Evolutionary conservation across 2,888 invertebrate genomes (phyloP), one percentile per base, ranked within the genome.

Genomic region (Caenorhabditis wallacei): DNA sequence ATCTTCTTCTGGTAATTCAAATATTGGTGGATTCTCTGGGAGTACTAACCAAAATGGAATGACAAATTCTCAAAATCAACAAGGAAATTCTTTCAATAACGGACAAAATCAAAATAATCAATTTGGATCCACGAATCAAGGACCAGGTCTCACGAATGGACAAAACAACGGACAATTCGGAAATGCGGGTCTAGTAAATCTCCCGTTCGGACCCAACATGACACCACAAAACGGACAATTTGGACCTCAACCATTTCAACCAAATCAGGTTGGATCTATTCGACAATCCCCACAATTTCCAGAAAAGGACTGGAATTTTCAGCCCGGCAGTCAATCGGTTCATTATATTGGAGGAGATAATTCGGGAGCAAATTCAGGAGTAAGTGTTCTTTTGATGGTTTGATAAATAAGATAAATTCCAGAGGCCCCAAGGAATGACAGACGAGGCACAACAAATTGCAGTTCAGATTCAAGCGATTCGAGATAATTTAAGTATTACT

Each of bases 401-500:
- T 43, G 4, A 16, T 63, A n/a, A n/a, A n/a, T n/a, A n/a, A n/a
- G n/a, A n/a, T n/a, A n/a, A n/a, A n/a, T n/a, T n/a, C n/a, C 74
- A 74, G 74, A 46, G n/a, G 0, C 16, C 16, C 5, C 63, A 63
- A 48, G 43, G 46, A 43, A 64, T 79, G 71, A 79, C 57, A 10
- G 70, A 66, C 7, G 80, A 80, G 22, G 80, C 72, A 8, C 59
- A 68, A 13, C 80, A 80, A 35, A 80, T 80, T 16, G 80, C 72
- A 22, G 80, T 72, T 16, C 80, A 80, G 37, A 80, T 80, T 40
- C 80, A 75, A 74, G 80, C 80, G 40, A 81, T 81, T 22, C 80
- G 80, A 10, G 74, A 74, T 22, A 81, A 81, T 30, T 18, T 69
- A n/a, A 70, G 61, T 63, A 66, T 81, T 48, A 70, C 74, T 5